Evolutionary conservation across 2,113 vertebrate species (phyloP), one percentile per base, ranked within the genome.

Genomic region (Scopus umbretta): DNA sequence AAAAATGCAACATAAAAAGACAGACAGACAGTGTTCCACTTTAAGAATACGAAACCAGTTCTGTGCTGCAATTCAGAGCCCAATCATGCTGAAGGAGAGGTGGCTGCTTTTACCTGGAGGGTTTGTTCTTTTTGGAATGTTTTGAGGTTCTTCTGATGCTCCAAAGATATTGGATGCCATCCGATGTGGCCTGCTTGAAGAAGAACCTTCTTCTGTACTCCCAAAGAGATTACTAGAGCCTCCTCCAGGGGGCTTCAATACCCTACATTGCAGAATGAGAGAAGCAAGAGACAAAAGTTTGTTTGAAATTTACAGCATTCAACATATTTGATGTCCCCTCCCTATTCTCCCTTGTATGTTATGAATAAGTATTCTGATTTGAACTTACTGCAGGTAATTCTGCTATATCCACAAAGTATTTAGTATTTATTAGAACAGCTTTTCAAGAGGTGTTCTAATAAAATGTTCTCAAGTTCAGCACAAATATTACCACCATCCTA

Each of bases 121-220:
- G 76, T 99, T 99, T 91, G 99, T 98, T 96, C 98, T 99, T 93
- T 96, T 99, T 32, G 98, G 98, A 86, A 96, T n/a, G 30, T 81
- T 98, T 72, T 98, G 98, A 49, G 98, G 78, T 94, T 99, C 98
- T 90, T 99, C 98, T 7, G 98, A 96, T 73, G 98, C 95, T 87
- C 98, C 98, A 86, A 99, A 99, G 90, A 99, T 98, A 68, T 98
- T 98, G 13, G 99, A 99, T 21, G 99, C 97, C 99, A 99, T 99
- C 85, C 98, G 99, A 93, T 99, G 97, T 56, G 98, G 98, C 89
- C 97, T 99, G 70, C 86, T 97, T 65, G 98, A 93, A 83, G 97
- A 80, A 25, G 96, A 27, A 32, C 97, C 97, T 25, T 99, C 99
- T 81, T 99, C 99, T 49, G 98, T 92, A 59, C 95, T 98, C 84